These are phyloP conservation scores for Hypselothyrea guttata DNA, from an alignment of 2,888 invertebrate species.

Conservation along the genomic window DNA sequence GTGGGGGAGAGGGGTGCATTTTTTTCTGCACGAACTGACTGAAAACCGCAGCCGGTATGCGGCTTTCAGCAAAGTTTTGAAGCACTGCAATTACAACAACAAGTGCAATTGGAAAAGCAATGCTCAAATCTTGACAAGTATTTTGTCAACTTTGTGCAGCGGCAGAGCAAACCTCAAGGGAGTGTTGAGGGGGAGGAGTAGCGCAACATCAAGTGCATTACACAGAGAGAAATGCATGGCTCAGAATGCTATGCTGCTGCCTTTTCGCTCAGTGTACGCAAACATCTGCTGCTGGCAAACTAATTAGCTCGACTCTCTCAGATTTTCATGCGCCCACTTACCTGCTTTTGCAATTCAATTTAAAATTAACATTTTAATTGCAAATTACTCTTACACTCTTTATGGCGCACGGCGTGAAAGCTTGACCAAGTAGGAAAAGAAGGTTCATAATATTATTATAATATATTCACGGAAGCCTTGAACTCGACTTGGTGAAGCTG, in stretches of 20 bases:
- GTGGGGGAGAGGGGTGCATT: slow-evolving; percentile 1
- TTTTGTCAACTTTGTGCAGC: slow-evolving; percentile 72
- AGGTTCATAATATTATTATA: too few species aligned
- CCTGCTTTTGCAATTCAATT: slow-evolving; percentile 66
- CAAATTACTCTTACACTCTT: slow-evolving; percentile 68
- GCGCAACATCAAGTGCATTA: background rate
- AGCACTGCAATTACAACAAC: slow-evolving; percentile 59
- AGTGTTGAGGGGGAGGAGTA: too few species aligned
- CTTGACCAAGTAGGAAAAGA: slow-evolving; percentile 1
- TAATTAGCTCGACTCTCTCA: slow-evolving; percentile 63
- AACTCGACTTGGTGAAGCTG: background rate
- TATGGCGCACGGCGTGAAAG: slow-evolving; percentile 20
- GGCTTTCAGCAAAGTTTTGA: slow-evolving; percentile 40
- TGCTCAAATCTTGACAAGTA: slow-evolving; percentile 66
- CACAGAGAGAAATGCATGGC: background rate
- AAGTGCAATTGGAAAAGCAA: slow-evolving; percentile 22
- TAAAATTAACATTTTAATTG: slow-evolving; percentile 80
- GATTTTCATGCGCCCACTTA: slow-evolving; percentile 24
- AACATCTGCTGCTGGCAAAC: slow-evolving; percentile 16
- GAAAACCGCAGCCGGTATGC: slow-evolving; percentile 48
- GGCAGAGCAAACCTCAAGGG: too few species aligned
- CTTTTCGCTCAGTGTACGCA: background rate
- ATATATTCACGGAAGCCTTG: too few species aligned
- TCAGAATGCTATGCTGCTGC: background rate
- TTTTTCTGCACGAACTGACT: slow-evolving; percentile 58